These are phyloP conservation scores for Sporophila hypoxantha DNA, from an alignment of 2,113 vertebrate species.

Conservation along the genomic window DNA sequence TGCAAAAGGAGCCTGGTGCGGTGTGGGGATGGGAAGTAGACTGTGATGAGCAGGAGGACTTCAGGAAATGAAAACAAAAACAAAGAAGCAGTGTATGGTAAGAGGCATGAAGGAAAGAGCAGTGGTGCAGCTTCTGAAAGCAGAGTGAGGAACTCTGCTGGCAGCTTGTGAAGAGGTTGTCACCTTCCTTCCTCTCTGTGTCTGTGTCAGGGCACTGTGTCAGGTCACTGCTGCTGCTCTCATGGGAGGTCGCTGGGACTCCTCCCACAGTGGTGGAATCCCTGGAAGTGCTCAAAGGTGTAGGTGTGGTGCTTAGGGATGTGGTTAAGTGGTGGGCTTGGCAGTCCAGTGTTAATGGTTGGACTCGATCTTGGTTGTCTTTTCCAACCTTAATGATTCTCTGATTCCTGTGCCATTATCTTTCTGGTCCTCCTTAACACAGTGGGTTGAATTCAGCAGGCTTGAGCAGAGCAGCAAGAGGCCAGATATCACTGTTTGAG, in stretches of 20 bases:
- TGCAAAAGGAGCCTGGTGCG: background rate
- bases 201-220: background rate
- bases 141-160: background rate
- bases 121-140: background rate
- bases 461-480: background rate
- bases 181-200: background rate
- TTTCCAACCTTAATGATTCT: background rate
- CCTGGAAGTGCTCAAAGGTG: background rate
- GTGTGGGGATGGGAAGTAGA: background rate
- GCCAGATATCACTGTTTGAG: background rate
- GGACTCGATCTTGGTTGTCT: background rate
- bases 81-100: background rate
- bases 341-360: background rate
- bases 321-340: background rate
- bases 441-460: background rate
- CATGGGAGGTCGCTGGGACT: background rate
- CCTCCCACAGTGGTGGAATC: background rate
- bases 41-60: background rate
- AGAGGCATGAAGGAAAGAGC: background rate
- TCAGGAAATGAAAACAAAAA: constrained; percentile 7
- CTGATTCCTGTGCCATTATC: background rate
- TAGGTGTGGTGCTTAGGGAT: background rate
- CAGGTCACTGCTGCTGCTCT: background rate
- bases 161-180: background rate
- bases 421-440: background rate